Evolutionary conservation across 2,113 vertebrate species (phyloP).

Genomic region (Odontophorus gujanensis): DNA sequence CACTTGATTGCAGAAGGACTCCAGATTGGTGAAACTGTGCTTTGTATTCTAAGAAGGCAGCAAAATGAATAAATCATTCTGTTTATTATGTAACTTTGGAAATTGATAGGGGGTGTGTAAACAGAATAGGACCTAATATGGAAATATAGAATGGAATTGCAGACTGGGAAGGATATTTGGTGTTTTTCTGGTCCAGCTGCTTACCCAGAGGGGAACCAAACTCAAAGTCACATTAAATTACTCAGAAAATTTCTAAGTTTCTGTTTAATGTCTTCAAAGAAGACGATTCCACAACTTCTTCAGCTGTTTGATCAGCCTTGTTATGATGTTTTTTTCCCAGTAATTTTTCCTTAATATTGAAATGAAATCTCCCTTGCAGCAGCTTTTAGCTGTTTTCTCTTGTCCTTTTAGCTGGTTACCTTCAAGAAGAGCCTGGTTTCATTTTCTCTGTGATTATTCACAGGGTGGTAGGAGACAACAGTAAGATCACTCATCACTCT

Average conservation of each 20-base stretch:
- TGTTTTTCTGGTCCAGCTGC: background rate
- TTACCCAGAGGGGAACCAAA: background rate
- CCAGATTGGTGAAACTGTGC: no score
- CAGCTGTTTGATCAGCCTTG: background rate
- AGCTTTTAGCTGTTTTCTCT: background rate
- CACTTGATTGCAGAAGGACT: no score
- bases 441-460: no score
- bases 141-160: background rate
- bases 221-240: background rate
- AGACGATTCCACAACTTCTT: background rate
- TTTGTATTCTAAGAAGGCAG: background rate
- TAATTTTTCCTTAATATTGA: no score
- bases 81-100: background rate
- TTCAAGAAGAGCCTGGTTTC: no score
- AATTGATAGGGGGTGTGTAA: background rate
- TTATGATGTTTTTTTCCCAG: background rate
- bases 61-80: background rate
- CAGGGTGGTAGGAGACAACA: background rate
- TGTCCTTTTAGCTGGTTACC: background rate
- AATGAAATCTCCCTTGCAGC: background rate
- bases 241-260: background rate
- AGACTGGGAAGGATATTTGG: background rate
- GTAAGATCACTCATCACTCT: background rate
- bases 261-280: background rate
- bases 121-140: background rate